Conservation (phyloP, 2,888 invertebrate genomes). For the Sceliomorpha sp. region DNA sequence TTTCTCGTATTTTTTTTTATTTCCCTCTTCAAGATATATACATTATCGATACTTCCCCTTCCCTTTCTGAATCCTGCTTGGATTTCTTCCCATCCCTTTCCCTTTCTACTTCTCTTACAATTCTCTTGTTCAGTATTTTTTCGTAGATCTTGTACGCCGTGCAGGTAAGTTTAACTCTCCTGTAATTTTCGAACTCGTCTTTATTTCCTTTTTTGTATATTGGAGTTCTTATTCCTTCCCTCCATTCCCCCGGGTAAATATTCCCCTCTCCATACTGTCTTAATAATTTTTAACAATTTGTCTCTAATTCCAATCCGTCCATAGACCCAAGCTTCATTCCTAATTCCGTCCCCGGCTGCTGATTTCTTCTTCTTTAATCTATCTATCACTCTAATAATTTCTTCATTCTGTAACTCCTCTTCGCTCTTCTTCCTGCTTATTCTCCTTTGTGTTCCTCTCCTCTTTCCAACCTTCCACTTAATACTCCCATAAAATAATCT, state of each 20-base stretch:
- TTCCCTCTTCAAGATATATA: slow-evolving; percentile 1
- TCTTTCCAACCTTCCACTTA: no score
- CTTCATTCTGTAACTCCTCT: background rate
- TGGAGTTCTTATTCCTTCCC: slow-evolving; percentile 1
- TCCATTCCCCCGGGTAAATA: slow-evolving; percentile 7
- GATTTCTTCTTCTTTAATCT: slow-evolving; percentile 3
- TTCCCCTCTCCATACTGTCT: slow-evolving; percentile 4
- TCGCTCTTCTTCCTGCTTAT: background rate
- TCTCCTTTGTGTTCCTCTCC: background rate
- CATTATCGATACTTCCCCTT: slow-evolving; percentile 15
- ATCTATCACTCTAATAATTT: background rate
- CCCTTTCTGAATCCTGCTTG: no score
- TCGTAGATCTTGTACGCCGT: slow-evolving; percentile 19
- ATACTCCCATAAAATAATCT: no score
- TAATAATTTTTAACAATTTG: slow-evolving; percentile 1
- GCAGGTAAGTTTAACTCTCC: background rate
- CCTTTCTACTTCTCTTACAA: slow-evolving; percentile 4
- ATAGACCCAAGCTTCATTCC: slow-evolving; percentile 9
- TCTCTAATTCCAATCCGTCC: background rate
- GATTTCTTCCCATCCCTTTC: no score
- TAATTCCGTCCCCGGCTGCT: slow-evolving; percentile 4
- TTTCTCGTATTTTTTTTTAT: no score
- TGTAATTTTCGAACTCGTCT: background rate
- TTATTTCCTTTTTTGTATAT: background rate
- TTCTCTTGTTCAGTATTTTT: slow-evolving; percentile 4